Conservation (phyloP, 2,797 vertebrate genomes). For the Mastacembelus armatus region DNA sequence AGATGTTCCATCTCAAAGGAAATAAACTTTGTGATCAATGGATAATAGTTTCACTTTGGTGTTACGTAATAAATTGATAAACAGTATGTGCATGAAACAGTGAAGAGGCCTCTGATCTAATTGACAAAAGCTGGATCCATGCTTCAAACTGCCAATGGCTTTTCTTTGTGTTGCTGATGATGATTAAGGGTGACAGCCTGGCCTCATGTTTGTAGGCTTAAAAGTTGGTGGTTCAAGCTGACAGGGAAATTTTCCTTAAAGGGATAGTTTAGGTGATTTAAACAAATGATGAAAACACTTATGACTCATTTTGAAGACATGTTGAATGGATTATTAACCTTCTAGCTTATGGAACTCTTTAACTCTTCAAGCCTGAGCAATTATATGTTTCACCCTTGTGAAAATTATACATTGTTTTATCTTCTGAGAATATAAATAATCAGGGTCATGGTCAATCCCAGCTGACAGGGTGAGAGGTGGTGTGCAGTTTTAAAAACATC, state of each 20-base stretch:
- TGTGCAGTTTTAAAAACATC: too few species aligned
- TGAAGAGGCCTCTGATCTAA: slow-evolving; percentile 58
- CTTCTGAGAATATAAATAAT: too few species aligned
- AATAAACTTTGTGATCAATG: slow-evolving; percentile 68
- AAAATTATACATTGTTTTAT: too few species aligned
- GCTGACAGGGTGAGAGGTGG: too few species aligned
- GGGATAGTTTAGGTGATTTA: slow-evolving; percentile 20
- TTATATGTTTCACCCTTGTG: not conserved
- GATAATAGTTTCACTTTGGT: slow-evolving; percentile 66
- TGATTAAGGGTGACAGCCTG: slow-evolving; percentile 68
- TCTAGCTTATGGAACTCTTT: too few species aligned
- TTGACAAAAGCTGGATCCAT: slow-evolving; percentile 63
- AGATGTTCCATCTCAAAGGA: slow-evolving; percentile 70
- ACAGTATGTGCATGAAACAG: slow-evolving; percentile 43
- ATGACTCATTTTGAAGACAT: too few species aligned
- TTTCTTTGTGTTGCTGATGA: slow-evolving; percentile 60
- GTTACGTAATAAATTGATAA: slow-evolving; percentile 64
- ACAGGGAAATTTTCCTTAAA: slow-evolving; percentile 37
- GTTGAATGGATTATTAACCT: not conserved
- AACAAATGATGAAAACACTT: too few species aligned
- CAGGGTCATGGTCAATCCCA: too few species aligned
- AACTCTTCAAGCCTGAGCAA: too few species aligned
- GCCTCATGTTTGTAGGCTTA: slow-evolving; percentile 62
- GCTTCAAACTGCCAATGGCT: slow-evolving; percentile 64
- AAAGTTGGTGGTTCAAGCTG: slow-evolving; percentile 46